A percentile compares a stretch with the other conserved stretches of the same genome.
These are phyloP conservation scores for Harpagoxenus sublaevis DNA, from an alignment of 2,888 invertebrate genomes.

Conservation along the genomic window DNA sequence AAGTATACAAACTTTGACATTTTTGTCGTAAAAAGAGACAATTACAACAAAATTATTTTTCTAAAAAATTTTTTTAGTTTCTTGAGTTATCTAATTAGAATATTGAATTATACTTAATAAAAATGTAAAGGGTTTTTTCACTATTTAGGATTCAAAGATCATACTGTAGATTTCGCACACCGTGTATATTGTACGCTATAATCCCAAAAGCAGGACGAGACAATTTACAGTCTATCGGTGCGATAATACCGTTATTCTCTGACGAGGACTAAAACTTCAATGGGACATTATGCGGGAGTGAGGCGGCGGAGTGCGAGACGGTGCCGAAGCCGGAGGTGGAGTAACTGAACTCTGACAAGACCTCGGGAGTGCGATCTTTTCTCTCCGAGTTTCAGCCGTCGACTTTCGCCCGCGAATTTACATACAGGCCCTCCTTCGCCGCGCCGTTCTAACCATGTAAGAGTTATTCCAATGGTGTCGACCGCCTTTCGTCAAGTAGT, in stretches of 20 bases:
- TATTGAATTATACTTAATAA: background rate
- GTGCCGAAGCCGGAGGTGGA: conserved; percentile 11
- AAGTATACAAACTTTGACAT: background rate
- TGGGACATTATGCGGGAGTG: conserved; percentile 43
- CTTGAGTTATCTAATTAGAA: background rate
- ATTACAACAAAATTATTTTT: background rate
- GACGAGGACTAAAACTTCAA: conserved; percentile 50
- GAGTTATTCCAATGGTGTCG: conserved; percentile 49
- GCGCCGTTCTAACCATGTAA: conserved; percentile 37
- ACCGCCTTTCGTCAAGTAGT: conserved; percentile 36
- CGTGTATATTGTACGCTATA: background rate
- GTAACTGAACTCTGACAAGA: conserved; percentile 53
- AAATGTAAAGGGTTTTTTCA: background rate
- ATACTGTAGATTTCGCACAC: background rate
- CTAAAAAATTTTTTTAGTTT: background rate
- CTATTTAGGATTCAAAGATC: background rate
- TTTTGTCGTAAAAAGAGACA: background rate
- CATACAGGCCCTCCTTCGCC: conserved; percentile 47
- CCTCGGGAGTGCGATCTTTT: conserved; percentile 37
- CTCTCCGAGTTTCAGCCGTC: conserved; percentile 50
- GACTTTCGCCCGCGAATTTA: conserved; percentile 59
- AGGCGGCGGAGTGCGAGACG: conserved; percentile 13
- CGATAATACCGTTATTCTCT: conserved; percentile 40
- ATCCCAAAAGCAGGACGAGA: conserved; percentile 8
- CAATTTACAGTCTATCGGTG: conserved; percentile 42